phyloP scores from a whole-genome alignment of 35 echinoderm and acorn worm genomes.

The Apostichopus californicus region DNA sequence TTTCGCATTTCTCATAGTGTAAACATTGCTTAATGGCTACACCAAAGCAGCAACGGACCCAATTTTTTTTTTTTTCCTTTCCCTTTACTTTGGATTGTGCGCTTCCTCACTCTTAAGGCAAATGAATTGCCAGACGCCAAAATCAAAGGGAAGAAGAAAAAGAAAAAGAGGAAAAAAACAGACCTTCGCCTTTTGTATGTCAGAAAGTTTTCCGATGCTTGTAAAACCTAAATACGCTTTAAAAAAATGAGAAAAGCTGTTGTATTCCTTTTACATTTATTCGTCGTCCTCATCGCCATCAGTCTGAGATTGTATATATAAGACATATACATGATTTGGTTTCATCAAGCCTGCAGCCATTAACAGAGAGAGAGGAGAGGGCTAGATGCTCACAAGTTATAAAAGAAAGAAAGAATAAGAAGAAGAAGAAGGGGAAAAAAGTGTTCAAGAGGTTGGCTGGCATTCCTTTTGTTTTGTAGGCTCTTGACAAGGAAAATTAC shows the following conservation, averaged over 20 bases:
- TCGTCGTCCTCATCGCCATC: background rate
- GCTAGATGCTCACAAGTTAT: background rate
- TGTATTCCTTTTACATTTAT: conserved; percentile 26
- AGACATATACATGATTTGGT: conserved; percentile 58
- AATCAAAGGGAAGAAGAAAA: background rate
- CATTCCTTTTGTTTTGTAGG: conserved; percentile 57
- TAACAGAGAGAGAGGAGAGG: conserved; percentile 30
- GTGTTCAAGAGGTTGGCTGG: background rate
- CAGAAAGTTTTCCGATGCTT: conserved; percentile 17
- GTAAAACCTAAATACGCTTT: conserved; percentile 36
- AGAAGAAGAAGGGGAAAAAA: conserved; percentile 4
- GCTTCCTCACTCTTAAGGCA: conserved; percentile 31
- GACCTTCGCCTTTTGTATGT: background rate
- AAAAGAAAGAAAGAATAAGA: background rate
- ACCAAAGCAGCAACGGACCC: background rate
- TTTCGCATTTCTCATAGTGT: conserved; percentile 57
- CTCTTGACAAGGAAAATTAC: conserved; percentile 57
- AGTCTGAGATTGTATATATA: conserved; percentile 38
- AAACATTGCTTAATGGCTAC: conserved; percentile 48
- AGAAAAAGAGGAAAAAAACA: background rate
- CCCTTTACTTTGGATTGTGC: background rate
- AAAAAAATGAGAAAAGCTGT: conserved; percentile 42
- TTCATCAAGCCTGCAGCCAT: conserved; percentile 58
- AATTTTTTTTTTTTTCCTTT: too few species aligned
- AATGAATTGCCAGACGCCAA: conserved; percentile 32